Evolutionary conservation across 2,888 invertebrate genomes (phyloP).

Genomic region (Helobdella robusta): DNA sequence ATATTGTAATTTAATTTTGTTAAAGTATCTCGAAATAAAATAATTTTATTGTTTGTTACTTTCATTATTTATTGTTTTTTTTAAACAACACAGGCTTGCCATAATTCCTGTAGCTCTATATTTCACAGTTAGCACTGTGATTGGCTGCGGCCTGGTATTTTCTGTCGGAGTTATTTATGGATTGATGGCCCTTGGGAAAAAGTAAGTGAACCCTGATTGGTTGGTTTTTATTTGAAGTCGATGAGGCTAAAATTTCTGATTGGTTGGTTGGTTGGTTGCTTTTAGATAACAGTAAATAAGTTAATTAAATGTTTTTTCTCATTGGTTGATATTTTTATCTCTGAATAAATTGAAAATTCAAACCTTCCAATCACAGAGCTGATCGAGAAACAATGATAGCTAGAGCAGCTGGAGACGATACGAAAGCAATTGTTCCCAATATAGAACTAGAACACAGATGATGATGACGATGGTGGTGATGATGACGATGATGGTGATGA

Average conservation of each 20-base stretch:
- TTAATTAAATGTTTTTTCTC: background rate
- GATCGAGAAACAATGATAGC: conserved; percentile 25
- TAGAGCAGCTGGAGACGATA: conserved; percentile 21
- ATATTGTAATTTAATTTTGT: conserved; percentile 4
- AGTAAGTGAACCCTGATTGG: conserved; percentile 30
- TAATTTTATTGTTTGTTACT: background rate
- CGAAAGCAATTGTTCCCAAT: conserved; percentile 23
- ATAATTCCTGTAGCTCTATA: conserved; percentile 34
- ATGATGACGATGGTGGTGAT: background rate
- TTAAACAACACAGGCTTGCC: conserved; percentile 28
- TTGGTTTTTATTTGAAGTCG: background rate
- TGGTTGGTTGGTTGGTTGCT: background rate
- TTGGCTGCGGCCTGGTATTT: conserved; percentile 34
- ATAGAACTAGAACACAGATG: conserved; percentile 7
- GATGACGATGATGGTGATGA: background rate
- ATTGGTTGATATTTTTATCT: background rate
- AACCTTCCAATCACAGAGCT: conserved; percentile 12
- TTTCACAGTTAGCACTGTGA: conserved; percentile 29
- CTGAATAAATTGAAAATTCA: background rate
- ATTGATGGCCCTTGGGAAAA: conserved; percentile 35
- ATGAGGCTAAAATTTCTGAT: background rate
- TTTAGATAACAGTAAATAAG: background rate
- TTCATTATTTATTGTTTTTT: background rate
- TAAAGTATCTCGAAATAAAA: no score
- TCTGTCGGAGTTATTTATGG: conserved; percentile 35